Evolutionary conservation across 2,888 invertebrate species (phyloP).

Genomic region (Tortricodes alternella): DNA sequence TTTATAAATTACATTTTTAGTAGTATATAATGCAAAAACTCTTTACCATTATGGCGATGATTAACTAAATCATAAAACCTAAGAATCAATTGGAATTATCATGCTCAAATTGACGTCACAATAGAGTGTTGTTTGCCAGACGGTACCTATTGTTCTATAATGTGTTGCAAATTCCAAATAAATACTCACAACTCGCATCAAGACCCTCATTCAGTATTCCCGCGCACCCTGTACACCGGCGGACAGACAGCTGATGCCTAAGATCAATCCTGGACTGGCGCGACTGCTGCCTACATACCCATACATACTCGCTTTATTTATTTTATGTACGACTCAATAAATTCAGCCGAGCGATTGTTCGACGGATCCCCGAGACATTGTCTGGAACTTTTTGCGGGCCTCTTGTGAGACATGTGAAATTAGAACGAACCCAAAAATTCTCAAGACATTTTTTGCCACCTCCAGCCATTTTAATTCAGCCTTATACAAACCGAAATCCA

Average conservation of each 20-base stretch:
- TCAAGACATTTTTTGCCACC: constrained; percentile 26
- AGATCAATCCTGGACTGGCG: constrained; percentile 67
- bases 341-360: constrained; percentile 26
- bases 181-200: constrained; percentile 6
- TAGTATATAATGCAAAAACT: too few relatives aligned
- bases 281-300: constrained; percentile 38
- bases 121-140: not conserved
- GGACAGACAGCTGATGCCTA: constrained; percentile 74
- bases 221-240: constrained; percentile 49
- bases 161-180: constrained; percentile 4
- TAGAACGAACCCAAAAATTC: constrained; percentile 23
- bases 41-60: too few relatives aligned
- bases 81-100: too few relatives aligned
- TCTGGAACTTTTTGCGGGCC: constrained; percentile 21
- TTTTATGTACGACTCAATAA: constrained; percentile 30
- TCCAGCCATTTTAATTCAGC: constrained; percentile 4
- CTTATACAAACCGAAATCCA: constrained; percentile 13
- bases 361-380: constrained; percentile 24
- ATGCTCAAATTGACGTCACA: not conserved
- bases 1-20: too few relatives aligned
- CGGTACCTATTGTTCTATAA: not conserved
- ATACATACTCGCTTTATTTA: constrained; percentile 21
- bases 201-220: constrained; percentile 14
- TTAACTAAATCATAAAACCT: too few relatives aligned
- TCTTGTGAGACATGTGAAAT: constrained; percentile 23